These are phyloP conservation scores for Cheilosia grossa DNA, from an alignment of 2,888 invertebrate species.

Conservation along the genomic window DNA sequence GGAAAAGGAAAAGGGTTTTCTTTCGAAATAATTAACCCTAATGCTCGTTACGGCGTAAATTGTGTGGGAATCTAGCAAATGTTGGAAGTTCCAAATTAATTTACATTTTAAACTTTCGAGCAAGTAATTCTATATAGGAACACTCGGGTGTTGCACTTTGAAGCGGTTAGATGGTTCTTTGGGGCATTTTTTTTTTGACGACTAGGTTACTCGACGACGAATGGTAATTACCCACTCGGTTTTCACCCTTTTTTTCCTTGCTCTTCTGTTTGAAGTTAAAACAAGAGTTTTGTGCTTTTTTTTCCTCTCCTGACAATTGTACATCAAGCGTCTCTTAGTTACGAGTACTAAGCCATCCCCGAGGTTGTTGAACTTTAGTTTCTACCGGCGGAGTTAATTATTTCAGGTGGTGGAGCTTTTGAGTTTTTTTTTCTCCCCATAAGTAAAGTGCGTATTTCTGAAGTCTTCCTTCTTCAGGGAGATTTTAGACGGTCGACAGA, in stretches of 20 bases:
- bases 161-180: constrained; percentile 6
- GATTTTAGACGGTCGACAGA: too few relatives aligned
- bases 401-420: background rate
- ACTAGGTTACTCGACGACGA: background rate
- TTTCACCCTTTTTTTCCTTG: background rate
- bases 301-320: too few relatives aligned
- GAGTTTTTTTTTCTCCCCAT: background rate
- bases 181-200: background rate
- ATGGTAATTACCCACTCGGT: constrained; percentile 2
- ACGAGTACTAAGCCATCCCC: background rate
- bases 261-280: background rate
- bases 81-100: constrained; percentile 46
- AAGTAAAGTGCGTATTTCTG: background rate
- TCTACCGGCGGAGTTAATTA: background rate
- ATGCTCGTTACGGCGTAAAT: constrained; percentile 66
- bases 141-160: constrained; percentile 1
- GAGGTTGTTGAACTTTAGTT: background rate
- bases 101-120: constrained; percentile 57
- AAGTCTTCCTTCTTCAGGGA: background rate
- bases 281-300: too few relatives aligned
- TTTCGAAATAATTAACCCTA: constrained; percentile 68
- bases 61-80: constrained; percentile 71
- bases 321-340: too few relatives aligned
- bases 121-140: background rate
- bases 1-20: constrained; percentile 65